Base-by-base conservation (phyloP, 2,888 invertebrate species). In the Camponotus fellah region DNA sequence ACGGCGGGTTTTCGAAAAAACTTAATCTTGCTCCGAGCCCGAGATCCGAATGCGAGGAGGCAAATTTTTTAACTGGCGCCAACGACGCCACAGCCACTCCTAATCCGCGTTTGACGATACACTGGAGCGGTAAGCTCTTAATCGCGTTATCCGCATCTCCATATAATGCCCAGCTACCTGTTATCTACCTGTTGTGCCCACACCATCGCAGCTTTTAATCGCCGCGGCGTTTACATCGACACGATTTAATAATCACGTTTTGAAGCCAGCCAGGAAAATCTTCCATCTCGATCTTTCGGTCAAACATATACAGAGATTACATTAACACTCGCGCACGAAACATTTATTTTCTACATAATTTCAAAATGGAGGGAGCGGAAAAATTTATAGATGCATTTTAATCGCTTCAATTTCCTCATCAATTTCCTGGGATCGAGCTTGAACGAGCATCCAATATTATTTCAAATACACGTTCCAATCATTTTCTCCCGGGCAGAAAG, bases 121-220 rank as follows among this genome's bases (percentile, higher is more conserved):
- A 79, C 76, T 21, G 37, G 75, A 72, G 56, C 84, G 72, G 84
- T 91, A 88, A 91, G 91, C 90, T 88, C 82, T 91, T 91, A 91
- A 91, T 91, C 91, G 89, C 90, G 90, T 91, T 91, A 91, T 91
- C 88, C 86, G 69, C 86, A 91, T 91, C 91, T 90, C 91, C 91
- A 91, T 91, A 87, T 89, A 91, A 91, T 90, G 87, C 91, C 88
- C 82, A 82, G 86, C 74, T 86, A 80, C 87, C 85, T 84, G 90
- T 89, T 89, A 89, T 88, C 89, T 86, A 85, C 69, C 89, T 86
- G 88, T 87, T 87, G 88, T 87, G 72, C 80, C 80, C 72, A 81
- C 72, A 71, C 83, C 71, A 71, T 58, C 66, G 69, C 74, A 75
- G 85, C 80, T 84, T 89, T 89, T 89, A 87, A 89, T 87, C 85